Evolutionary conservation across 2,113 vertebrate species (phyloP), one percentile per base, ranked within the genome.

Genomic region (Peromyscus californicus): DNA sequence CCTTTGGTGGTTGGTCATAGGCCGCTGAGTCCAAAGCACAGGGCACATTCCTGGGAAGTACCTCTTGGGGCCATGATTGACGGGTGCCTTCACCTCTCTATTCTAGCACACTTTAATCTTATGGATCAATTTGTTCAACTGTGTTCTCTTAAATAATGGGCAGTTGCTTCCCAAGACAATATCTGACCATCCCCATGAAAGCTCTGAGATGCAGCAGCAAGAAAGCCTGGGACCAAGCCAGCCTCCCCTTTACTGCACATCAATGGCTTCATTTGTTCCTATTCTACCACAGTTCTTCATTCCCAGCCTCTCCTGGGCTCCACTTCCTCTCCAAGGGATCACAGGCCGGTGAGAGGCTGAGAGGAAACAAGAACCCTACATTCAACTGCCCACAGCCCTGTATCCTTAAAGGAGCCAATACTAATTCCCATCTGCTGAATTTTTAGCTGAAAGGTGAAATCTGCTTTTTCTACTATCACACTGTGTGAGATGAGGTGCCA

Each of bases 331-430:
- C 16, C 89, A 89, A 67, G 42, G 48, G 94, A 63, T 51, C 65
- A 22, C 31, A 67, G 65, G 42, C 76, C 39, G 5, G 39, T 59
- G 95, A 91, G 63, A 69, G 51, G 26, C 7, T 17, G n/a, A 42
- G 45, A 94, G 36, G 87, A 97, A 97, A 90, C 36, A 78, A 84
- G 94, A 97, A 45, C 16, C 33, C 45, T 11, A 4, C 17, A 76
- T 78, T 82, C 88, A 88, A 87, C 89, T 83, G 61, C 51, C 63
- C 39, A 67, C 31, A 78, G 76, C 31, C 24, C 63, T 7, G 70
- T 19, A 26, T 63, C 61, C 51, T 70, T 89, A 12, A 92, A 97
- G 90, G 61, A 93, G 92, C 88, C 88, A 89, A 95, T 94, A 85
- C 42, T 69, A 21, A 95, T 97, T 97, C 89, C 84, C 61, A 79